Evolutionary conservation across 92 coral and sea anemone genomes (phyloP).

Genomic region (Porites divaricata): DNA sequence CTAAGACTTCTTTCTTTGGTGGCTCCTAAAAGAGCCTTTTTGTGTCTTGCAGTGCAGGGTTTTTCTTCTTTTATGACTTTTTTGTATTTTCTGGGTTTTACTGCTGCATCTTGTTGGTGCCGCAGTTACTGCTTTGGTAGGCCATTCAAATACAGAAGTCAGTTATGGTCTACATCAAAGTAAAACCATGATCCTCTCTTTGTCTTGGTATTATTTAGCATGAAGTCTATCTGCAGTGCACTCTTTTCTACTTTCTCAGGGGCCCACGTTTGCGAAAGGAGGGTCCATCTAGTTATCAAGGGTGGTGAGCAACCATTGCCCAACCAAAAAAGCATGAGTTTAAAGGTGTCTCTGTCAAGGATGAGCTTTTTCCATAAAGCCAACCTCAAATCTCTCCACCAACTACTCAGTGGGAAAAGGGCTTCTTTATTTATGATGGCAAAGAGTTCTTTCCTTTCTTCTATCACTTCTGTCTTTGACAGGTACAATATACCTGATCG

Average conservation of each 20-base stretch:
- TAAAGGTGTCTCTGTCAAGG: conserved; percentile 47
- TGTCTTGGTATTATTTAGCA: not conserved
- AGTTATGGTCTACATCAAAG: conserved; percentile 18
- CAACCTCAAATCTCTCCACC: conserved; percentile 37
- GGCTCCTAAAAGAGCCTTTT: too few species aligned
- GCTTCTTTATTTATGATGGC: conserved; percentile 33
- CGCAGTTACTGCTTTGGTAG: not conserved
- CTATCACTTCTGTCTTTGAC: not conserved
- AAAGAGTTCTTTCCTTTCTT: conserved; percentile 11
- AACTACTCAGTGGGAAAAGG: conserved; percentile 29
- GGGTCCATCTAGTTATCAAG: conserved; percentile 17
- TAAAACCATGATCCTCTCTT: conserved; percentile 24
- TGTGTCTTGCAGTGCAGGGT: too few species aligned
- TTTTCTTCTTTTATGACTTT: too few species aligned
- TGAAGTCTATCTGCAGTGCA: not conserved
- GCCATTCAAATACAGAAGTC: conserved; percentile 16
- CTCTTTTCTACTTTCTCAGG: not conserved
- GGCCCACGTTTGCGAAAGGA: conserved; percentile 35
- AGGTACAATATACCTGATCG: too few species aligned
- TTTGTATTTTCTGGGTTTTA: too few species aligned
- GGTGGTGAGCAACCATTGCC: conserved; percentile 61
- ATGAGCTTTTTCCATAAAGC: conserved; percentile 55
- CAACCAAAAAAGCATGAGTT: conserved; percentile 32
- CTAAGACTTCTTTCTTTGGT: too few species aligned
- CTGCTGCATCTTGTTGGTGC: too few species aligned